Conservation (phyloP, 1,140 invertebrate genomes). For the Bombus cullumanus region DNA sequence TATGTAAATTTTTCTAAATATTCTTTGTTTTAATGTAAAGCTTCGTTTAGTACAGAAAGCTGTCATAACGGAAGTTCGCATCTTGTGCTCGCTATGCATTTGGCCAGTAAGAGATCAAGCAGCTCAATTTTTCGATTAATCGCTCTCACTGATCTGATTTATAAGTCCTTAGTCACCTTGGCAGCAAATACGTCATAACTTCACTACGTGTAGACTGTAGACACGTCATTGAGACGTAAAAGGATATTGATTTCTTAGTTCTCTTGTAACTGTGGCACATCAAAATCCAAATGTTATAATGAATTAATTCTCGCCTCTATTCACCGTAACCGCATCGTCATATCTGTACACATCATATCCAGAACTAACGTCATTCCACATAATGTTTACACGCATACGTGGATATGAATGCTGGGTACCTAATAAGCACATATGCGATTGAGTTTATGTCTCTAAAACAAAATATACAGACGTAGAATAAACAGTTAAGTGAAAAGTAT, state of each 20-base stretch:
- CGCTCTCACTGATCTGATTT: conserved; percentile 35
- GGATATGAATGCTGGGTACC: not conserved
- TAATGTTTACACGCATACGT: not conserved
- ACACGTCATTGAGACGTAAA: conserved; percentile 31
- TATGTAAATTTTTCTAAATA: too few relatives aligned
- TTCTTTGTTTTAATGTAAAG: too few relatives aligned
- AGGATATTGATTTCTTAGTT: conserved; percentile 59
- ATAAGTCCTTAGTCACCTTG: conserved; percentile 51
- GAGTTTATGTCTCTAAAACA: not conserved
- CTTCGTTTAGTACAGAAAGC: too few relatives aligned
- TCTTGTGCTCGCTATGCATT: not conserved
- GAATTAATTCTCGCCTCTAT: conserved; percentile 22
- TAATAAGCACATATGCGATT: not conserved
- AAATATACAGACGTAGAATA: not conserved
- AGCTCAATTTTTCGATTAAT: conserved; percentile 58
- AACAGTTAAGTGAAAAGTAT: too few relatives aligned
- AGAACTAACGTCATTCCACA: not conserved
- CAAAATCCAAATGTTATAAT: conserved; percentile 22
- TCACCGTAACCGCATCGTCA: not conserved
- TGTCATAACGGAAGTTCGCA: not conserved
- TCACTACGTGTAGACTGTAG: conserved; percentile 34
- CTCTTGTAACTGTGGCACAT: conserved; percentile 10
- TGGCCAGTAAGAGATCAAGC: conserved; percentile 17
- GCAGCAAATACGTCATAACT: conserved; percentile 57
- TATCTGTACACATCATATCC: not conserved